Evolutionary conservation across 2,113 vertebrate species (phyloP).

Genomic region (Gavia stellata): DNA sequence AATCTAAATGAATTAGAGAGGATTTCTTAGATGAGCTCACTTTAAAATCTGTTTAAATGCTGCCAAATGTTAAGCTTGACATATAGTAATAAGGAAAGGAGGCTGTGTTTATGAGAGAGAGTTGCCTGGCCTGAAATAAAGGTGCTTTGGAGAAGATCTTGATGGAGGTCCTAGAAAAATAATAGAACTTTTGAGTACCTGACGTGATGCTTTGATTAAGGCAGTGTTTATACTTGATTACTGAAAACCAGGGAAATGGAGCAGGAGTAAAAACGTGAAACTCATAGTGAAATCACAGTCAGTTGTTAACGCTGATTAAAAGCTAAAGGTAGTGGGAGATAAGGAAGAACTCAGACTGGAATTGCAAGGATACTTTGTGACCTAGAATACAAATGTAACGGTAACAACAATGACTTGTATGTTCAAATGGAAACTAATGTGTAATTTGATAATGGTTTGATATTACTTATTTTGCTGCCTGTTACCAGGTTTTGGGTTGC

Average conservation of each 20-base stretch:
- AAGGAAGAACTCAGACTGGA: neutral
- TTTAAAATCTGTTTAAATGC: neutral
- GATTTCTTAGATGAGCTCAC: neutral
- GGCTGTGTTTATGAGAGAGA: neutral
- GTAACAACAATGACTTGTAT: neutral
- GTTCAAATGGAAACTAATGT: neutral
- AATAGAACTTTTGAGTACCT: neutral
- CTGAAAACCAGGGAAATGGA: neutral
- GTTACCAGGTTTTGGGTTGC: fast-evolving
- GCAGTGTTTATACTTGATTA: neutral
- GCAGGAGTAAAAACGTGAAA: neutral
- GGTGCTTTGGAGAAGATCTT: neutral
- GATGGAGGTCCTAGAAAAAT: neutral
- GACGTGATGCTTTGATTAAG: neutral
- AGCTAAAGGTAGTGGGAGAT: neutral
- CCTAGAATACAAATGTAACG: neutral
- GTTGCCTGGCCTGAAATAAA: neutral
- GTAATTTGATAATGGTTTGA: neutral
- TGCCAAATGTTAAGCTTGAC: neutral
- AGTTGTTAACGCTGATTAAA: neutral
- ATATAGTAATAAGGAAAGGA: neutral
- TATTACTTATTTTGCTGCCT: neutral
- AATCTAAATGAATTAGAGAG: neutral
- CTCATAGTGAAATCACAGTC: neutral
- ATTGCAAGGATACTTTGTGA: neutral